These are phyloP conservation scores for Lordiphosa collinella DNA, from an alignment of 1,140 invertebrate genomes.

Conservation along the genomic window DNA sequence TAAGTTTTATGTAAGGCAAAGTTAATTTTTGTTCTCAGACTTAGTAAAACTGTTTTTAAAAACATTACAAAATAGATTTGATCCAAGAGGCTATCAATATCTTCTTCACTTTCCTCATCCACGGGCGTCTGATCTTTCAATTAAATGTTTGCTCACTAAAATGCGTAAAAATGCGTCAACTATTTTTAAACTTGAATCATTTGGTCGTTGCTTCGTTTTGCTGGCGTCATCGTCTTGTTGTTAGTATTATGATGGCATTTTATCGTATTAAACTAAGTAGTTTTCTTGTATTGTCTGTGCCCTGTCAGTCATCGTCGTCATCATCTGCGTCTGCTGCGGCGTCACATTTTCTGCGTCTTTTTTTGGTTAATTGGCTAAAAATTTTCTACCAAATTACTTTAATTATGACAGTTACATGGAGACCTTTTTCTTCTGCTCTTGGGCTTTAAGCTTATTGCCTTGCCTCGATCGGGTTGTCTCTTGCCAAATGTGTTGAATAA, in stretches of 20 bases:
- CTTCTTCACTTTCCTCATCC: too few relatives aligned
- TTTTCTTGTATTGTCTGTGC: conserved; percentile 6
- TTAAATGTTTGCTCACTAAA: too few relatives aligned
- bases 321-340: neutral
- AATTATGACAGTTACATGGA: conserved; percentile 76
- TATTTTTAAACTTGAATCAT: neutral
- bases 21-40: too few relatives aligned
- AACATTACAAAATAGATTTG: too few relatives aligned
- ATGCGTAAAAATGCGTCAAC: too few relatives aligned
- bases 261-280: conserved; percentile 6
- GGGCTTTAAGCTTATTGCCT: conserved; percentile 53
- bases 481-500: conserved; percentile 75
- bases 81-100: too few relatives aligned
- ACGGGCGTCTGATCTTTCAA: too few relatives aligned
- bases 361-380: conserved; percentile 79
- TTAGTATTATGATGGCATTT: conserved; percentile 13
- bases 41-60: too few relatives aligned
- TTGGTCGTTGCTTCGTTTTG: conserved; percentile 1
- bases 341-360: conserved; percentile 73
- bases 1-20: too few relatives aligned
- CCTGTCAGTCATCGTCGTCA: conserved; percentile 9
- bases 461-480: conserved; percentile 13
- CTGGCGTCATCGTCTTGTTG: conserved; percentile 12
- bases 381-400: conserved; percentile 79
- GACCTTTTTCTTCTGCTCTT: conserved; percentile 51